These are phyloP conservation scores for Cichladusa arquata DNA, from an alignment of 2,113 vertebrate genomes.

Conservation along the genomic window DNA sequence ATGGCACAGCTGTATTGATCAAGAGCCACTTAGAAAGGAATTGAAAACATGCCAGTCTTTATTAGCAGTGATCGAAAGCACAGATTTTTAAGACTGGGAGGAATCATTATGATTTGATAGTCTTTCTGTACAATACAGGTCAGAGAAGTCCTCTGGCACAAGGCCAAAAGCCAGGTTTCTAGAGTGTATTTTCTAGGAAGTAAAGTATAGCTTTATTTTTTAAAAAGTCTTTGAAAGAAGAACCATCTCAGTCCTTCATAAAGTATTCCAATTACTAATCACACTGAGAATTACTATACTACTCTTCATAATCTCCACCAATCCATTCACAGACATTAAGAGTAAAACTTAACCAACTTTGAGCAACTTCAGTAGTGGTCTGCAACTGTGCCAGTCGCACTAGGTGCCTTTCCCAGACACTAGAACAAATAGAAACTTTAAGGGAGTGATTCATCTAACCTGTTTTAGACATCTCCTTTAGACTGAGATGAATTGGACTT, in stretches of 20 bases:
- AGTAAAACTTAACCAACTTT: background rate
- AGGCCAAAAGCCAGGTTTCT: background rate
- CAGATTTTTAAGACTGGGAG: background rate
- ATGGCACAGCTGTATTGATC: conserved; percentile 42
- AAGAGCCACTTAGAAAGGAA: background rate
- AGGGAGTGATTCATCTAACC: conserved; percentile 53
- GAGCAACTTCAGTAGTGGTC: background rate
- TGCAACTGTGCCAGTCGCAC: background rate
- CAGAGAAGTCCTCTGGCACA: background rate
- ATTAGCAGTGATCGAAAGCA: conserved; percentile 4
- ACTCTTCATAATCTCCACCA: background rate
- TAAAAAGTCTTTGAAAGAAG: background rate
- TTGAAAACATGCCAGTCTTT: conserved; percentile 25
- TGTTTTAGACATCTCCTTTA: conserved; percentile 13
- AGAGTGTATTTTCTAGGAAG: background rate
- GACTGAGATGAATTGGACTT: conserved; percentile 46
- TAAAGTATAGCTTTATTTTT: background rate
- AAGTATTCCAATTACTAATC: background rate
- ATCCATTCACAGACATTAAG: background rate
- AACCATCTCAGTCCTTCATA: background rate
- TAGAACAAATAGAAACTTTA: conserved; percentile 25
- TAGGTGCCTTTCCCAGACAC: conserved; percentile 15
- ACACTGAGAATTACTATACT: background rate
- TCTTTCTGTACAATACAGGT: background rate
- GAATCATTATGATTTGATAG: background rate